Conservation (phyloP, 2,113 vertebrate species). For the Platichthys flesus region DNA sequence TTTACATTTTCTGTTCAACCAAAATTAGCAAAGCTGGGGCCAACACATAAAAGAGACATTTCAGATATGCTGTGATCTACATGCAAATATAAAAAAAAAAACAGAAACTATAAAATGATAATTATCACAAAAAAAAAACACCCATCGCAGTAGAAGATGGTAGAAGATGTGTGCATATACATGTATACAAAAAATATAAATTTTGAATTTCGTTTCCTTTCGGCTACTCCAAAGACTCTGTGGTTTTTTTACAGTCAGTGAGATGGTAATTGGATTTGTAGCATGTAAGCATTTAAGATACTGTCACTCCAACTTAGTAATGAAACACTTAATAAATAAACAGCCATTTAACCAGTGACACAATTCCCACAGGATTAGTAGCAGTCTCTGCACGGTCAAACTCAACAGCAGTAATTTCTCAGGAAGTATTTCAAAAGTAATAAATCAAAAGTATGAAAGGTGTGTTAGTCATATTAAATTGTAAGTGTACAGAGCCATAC, state of each 20-base stretch:
- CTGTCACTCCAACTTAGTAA: background rate
- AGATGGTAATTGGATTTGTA: background rate
- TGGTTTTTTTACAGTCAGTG: too few species aligned
- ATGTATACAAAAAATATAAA: background rate
- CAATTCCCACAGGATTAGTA: slow-evolving; percentile 3
- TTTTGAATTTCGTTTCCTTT: too few species aligned
- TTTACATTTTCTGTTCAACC: slow-evolving; percentile 28
- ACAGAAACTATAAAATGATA: slow-evolving; percentile 23
- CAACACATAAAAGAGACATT: slow-evolving; percentile 13
- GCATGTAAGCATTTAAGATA: background rate
- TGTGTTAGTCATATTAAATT: too few species aligned
- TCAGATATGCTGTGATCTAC: slow-evolving; percentile 16
- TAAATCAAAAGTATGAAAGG: too few species aligned
- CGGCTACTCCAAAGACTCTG: too few species aligned
- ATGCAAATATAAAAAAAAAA: background rate
- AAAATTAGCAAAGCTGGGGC: slow-evolving; percentile 12
- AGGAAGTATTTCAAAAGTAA: too few species aligned
- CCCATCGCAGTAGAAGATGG: background rate
- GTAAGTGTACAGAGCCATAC: too few species aligned
- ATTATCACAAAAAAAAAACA: background rate
- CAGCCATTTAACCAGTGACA: slow-evolving; percentile 3
- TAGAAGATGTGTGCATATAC: background rate
- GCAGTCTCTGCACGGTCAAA: background rate
- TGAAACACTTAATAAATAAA: background rate
- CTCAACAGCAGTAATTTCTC: background rate